Conservation (phyloP, 1,140 invertebrate genomes). For the Hypsibius dujardini region DNA sequence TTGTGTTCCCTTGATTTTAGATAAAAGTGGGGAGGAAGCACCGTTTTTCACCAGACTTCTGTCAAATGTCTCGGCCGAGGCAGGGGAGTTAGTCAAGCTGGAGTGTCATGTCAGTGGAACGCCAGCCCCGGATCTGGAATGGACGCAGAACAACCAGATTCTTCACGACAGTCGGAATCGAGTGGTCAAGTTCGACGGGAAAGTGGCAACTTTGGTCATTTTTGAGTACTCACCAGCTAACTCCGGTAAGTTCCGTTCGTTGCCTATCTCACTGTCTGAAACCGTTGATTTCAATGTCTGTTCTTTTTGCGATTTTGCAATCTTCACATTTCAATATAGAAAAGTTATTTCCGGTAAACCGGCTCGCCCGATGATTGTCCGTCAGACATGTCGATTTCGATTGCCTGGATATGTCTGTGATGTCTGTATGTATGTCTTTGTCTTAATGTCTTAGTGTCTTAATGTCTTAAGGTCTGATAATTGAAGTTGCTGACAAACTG, state of each 20-base stretch:
- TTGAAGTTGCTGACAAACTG: no score
- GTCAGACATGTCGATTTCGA: no score
- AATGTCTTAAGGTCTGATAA: no score
- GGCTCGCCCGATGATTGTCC: no score
- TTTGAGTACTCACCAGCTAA: conserved; percentile 17
- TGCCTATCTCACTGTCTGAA: no score
- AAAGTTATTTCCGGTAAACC: no score
- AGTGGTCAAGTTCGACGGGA: conserved; percentile 11
- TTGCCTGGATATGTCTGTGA: no score
- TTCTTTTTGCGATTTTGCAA: no score
- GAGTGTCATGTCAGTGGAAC: conserved; percentile 10
- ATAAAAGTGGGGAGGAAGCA: neutral
- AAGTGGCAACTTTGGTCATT: conserved; percentile 13
- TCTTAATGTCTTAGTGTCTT: no score
- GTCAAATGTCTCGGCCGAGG: neutral
- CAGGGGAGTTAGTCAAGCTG: conserved; percentile 12
- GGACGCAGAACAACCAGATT: neutral
- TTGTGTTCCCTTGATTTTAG: neutral
- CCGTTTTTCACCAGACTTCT: conserved; percentile 1
- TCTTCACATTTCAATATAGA: no score
- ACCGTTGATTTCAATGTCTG: no score
- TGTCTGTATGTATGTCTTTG: no score
- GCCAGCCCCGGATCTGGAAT: conserved; percentile 5
- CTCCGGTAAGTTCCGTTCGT: neutral
- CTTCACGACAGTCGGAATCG: conserved; percentile 13